phyloP scores from a whole-genome alignment of 2,888 invertebrate species.

The Mystacides longicornis region DNA sequence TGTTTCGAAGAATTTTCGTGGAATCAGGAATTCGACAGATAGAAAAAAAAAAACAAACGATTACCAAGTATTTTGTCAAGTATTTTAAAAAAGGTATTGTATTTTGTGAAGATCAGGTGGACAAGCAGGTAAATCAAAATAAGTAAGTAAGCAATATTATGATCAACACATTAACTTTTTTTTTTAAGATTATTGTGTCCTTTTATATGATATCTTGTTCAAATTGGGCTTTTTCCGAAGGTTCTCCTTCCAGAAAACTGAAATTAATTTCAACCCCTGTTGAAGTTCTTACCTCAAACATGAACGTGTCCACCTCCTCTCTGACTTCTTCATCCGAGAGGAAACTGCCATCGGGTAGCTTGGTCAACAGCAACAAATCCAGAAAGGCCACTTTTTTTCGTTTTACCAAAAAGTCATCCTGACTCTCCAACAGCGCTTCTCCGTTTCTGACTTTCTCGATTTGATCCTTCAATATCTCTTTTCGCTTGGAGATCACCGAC shows the following conservation, averaged over 20 bases:
- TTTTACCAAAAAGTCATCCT: conserved; percentile 6
- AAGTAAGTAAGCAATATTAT: too few species aligned
- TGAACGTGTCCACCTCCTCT: conserved; percentile 36
- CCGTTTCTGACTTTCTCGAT: conserved; percentile 8
- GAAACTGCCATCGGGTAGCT: conserved; percentile 28
- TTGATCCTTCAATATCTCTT: conserved; percentile 22
- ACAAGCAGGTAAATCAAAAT: too few species aligned
- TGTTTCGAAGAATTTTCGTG: too few species aligned
- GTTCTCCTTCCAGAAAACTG: too few species aligned
- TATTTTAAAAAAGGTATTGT: too few species aligned
- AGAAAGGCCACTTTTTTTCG: conserved; percentile 32
- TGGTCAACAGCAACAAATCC: conserved; percentile 33
- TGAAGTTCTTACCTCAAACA: conserved; percentile 33
- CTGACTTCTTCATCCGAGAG: conserved; percentile 32
- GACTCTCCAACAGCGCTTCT: neutral
- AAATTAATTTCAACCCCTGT: neutral
- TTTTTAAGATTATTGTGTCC: too few species aligned
- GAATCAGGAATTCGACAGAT: too few species aligned
- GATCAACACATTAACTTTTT: too few species aligned
- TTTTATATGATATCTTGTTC: neutral
- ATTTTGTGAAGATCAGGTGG: too few species aligned
- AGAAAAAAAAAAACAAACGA: too few species aligned
- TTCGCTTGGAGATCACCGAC: conserved; percentile 29
- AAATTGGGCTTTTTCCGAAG: neutral
- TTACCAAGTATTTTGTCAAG: too few species aligned